These are phyloP conservation scores for Acanthococcus lagerstroemiae DNA, from an alignment of 2,888 invertebrate species.

Conservation along the genomic window DNA sequence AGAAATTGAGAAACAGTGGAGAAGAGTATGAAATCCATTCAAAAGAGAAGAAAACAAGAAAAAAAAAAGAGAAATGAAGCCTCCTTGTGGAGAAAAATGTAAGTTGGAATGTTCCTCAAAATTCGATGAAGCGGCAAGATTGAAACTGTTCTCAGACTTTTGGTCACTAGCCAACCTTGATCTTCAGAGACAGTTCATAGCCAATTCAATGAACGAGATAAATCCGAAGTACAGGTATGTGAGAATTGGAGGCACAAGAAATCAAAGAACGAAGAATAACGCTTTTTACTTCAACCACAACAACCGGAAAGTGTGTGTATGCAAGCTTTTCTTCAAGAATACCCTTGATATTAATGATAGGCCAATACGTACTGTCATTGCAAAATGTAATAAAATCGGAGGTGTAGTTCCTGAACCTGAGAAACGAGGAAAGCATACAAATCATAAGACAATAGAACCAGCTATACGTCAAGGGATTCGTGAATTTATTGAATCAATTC, in stretches of 20 bases:
- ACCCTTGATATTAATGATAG: not conserved
- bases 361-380: not conserved
- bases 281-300: not conserved
- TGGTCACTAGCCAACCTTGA: too few species aligned
- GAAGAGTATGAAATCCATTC: too few species aligned
- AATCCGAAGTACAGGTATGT: too few species aligned
- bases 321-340: not conserved
- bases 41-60: too few species aligned
- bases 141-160: too few species aligned
- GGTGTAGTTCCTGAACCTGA: not conserved
- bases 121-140: too few species aligned
- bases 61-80: too few species aligned
- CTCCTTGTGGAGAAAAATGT: too few species aligned
- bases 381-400: not conserved
- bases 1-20: too few species aligned
- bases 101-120: too few species aligned
- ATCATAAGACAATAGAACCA: slow-evolving; percentile 29
- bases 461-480: slow-evolving; percentile 4
- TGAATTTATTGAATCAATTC: slow-evolving; percentile 1
- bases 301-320: not conserved
- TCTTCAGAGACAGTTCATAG: too few species aligned
- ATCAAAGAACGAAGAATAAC: not conserved
- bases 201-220: too few species aligned
- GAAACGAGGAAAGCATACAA: slow-evolving; percentile 18
- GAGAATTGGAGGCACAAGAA: not conserved